Evolutionary conservation across 92 coral and sea anemone genomes (phyloP), one percentile per base, ranked within the genome.

Genomic region (Porites evermanni): DNA sequence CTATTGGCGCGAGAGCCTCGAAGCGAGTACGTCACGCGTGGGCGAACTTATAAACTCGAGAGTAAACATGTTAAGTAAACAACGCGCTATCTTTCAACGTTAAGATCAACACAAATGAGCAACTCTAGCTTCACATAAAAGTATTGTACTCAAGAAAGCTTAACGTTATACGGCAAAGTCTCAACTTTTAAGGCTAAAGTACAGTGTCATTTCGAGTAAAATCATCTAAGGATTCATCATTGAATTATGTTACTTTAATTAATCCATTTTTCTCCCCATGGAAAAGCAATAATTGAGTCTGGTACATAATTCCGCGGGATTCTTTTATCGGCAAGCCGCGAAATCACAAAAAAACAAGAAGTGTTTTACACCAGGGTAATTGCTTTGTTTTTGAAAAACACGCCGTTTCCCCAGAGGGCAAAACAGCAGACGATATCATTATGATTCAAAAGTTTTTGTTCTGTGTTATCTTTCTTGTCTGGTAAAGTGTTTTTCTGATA

Each of bases 321-420:
- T 64, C 61, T 79, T 64, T 64, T 19, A 50, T 64, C 83, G 50
- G 29, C 16, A 38, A 44, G 19, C 83, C 72, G 72, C 72, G 19
- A 67, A 79, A 67, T 53, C 21, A 17, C 74, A 23, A 1, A 20
- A 51, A 79, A 79, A 38, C 47, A 18, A 26, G 74, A 20, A 2
- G 23, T 67, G 21, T 47, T 67, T 78, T 18, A 44, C 24, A 63
- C 65, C 4, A 32, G 20, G 9, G 20, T 64, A 38, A 38, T 64
- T 64, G 59, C 58, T 63, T 78, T 79, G 83, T 79, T 64, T 71
- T 38, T 32, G 26, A 64, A 64, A 79, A 79, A 12, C 50, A 81
- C 44, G 71, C 74, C 38, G 26, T 81, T 81, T 78, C 86, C 86
- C 13, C 2, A 58, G 32, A 59, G 86, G 24, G 26, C 69, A 12